phyloP scores from a whole-genome alignment of 2,797 vertebrate genomes.

The Acipenser transmontanus region DNA sequence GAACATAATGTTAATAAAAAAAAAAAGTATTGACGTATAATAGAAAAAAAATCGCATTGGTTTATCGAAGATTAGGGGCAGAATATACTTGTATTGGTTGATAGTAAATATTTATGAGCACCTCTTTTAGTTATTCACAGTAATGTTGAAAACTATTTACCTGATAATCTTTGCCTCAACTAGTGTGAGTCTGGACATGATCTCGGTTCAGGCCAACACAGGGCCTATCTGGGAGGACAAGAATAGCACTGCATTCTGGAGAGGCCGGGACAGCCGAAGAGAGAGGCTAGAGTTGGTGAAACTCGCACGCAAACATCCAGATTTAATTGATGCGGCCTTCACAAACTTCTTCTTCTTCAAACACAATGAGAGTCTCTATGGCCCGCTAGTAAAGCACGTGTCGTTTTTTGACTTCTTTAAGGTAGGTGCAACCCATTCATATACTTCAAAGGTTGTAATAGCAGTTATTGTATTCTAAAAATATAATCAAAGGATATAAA shows the following conservation, averaged over 20 bases:
- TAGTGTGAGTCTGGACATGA: slow-evolving; percentile 95
- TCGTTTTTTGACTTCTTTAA: slow-evolving; percentile 76
- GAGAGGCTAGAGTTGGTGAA: slow-evolving; percentile 93
- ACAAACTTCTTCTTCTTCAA: slow-evolving; percentile 84
- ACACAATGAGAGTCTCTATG: slow-evolving; percentile 64
- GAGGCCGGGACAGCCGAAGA: slow-evolving; percentile 88
- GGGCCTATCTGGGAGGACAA: slow-evolving; percentile 83
- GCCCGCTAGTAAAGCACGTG: slow-evolving; percentile 68
- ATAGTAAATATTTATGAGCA: too few relatives aligned
- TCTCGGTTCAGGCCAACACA: slow-evolving; percentile 93
- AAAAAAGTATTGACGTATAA: too few relatives aligned
- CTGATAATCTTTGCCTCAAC: slow-evolving; percentile 21
- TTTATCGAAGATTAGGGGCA: too few relatives aligned
- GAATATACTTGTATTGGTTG: too few relatives aligned
- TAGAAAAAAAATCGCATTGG: too few relatives aligned
- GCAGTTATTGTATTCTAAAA: too few relatives aligned
- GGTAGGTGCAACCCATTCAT: slow-evolving; percentile 38
- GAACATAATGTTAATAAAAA: too few relatives aligned
- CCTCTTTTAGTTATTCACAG: too few relatives aligned
- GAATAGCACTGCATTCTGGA: slow-evolving; percentile 86
- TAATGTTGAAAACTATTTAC: too few relatives aligned
- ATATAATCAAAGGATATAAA: too few relatives aligned
- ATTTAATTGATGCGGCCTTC: slow-evolving; percentile 84
- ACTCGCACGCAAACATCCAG: slow-evolving; percentile 73
- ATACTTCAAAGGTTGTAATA: neutral